These are phyloP conservation scores for Caenorhabditis virilis DNA, from an alignment of 2,888 invertebrate genomes.

Conservation along the genomic window DNA sequence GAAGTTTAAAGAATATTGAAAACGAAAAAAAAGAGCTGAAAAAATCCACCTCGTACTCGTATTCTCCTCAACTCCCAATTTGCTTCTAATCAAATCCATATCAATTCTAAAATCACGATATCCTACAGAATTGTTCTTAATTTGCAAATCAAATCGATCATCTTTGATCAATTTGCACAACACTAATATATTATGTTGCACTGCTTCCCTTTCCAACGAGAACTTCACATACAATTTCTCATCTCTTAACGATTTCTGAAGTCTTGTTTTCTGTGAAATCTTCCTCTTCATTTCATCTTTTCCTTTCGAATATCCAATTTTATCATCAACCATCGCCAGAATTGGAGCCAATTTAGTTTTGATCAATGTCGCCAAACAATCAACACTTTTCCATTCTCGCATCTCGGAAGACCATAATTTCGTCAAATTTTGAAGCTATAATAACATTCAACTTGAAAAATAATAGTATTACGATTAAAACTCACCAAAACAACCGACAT, in stretches of 20 bases:
- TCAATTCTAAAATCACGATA: conserved; percentile 49
- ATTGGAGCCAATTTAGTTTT: conserved; percentile 23
- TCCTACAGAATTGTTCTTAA: conserved; percentile 48
- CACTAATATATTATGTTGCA: conserved; percentile 28
- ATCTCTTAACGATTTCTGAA: conserved; percentile 30
- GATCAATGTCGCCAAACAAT: conserved; percentile 16
- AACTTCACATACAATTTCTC: conserved; percentile 31
- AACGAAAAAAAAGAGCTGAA: background rate
- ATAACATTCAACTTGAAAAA: background rate
- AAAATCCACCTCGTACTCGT: conserved; percentile 5
- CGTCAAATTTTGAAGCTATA: conserved; percentile 23
- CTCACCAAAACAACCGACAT: conserved; percentile 23
- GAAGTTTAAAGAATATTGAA: background rate
- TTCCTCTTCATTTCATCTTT: conserved; percentile 39
- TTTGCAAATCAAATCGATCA: conserved; percentile 37
- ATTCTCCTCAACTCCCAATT: conserved; percentile 14
- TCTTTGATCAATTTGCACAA: conserved; percentile 36
- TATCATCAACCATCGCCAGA: conserved; percentile 32
- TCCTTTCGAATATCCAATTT: conserved; percentile 36
- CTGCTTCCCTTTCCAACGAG: conserved; percentile 28
- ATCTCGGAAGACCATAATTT: conserved; percentile 17
- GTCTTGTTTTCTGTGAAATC: conserved; percentile 29
- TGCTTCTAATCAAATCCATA: conserved; percentile 32
- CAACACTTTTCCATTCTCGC: conserved; percentile 22
- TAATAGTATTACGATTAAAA: background rate